These are phyloP conservation scores for Florisuga fusca DNA, from an alignment of 2,797 vertebrate genomes.

Conservation along the genomic window DNA sequence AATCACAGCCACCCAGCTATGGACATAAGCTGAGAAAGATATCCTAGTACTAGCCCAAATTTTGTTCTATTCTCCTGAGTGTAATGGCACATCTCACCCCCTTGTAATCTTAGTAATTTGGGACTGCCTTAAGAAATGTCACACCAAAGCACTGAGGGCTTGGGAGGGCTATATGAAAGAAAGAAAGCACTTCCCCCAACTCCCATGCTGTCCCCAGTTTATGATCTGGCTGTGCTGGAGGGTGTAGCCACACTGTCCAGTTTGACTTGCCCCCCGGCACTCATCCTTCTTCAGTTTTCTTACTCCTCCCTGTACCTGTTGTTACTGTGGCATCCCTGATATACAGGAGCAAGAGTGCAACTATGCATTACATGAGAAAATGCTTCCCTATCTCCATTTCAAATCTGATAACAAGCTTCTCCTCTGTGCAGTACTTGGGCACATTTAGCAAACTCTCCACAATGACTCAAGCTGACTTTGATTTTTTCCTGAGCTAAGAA, in stretches of 20 bases:
- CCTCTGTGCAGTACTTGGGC: background rate
- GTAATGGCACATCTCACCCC: background rate
- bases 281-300: background rate
- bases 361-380: background rate
- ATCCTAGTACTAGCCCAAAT: background rate
- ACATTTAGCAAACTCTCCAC: background rate
- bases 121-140: background rate
- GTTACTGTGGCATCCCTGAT: background rate
- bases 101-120: background rate
- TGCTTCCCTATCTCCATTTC: background rate
- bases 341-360: background rate
- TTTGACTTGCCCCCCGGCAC: background rate
- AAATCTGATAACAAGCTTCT: background rate
- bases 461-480: constrained; percentile 11
- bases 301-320: accelerated
- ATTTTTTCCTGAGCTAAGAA: background rate
- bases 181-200: background rate
- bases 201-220: background rate
- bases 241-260: accelerated
- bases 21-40: background rate
- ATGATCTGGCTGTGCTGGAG: background rate
- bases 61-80: background rate
- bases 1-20: background rate
- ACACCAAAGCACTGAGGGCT: background rate
- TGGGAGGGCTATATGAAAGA: accelerated